Conservation (phyloP, 2,888 invertebrate genomes). For the Cephus nigrinus region DNA sequence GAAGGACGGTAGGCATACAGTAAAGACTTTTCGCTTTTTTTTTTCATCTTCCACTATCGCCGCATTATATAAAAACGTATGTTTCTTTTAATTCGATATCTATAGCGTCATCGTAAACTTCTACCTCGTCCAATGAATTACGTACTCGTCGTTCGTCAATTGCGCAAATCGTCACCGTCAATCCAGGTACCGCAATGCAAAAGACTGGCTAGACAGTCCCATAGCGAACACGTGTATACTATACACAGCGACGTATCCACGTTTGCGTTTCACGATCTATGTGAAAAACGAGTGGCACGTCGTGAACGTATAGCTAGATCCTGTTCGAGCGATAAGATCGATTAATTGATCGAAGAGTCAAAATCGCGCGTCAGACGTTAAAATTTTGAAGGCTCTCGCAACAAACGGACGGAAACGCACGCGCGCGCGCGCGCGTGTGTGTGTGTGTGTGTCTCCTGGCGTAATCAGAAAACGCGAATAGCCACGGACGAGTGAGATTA, state of each 20-base stretch:
- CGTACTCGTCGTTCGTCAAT: neutral
- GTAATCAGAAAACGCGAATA: neutral
- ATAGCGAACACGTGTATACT: neutral
- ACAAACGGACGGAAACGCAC: neutral
- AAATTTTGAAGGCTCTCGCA: neutral
- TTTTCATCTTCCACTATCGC: neutral
- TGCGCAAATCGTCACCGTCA: neutral
- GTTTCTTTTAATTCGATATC: neutral
- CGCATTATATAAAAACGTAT: neutral
- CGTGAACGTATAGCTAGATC: neutral
- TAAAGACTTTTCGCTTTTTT: neutral
- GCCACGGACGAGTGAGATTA: neutral
- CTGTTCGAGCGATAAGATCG: neutral
- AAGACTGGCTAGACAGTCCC: neutral
- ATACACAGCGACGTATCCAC: no score
- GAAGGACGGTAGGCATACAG: constrained; percentile 9
- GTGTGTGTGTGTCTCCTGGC: neutral
- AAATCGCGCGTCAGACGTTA: neutral
- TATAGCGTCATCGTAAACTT: neutral
- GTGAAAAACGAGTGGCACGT: neutral
- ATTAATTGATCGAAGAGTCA: neutral
- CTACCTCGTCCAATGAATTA: neutral
- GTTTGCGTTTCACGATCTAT: neutral
- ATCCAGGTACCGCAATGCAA: neutral
- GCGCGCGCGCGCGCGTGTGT: no score